Base-by-base conservation (phyloP, 2,797 vertebrate species). In the Tachyglossus aculeatus region DNA sequence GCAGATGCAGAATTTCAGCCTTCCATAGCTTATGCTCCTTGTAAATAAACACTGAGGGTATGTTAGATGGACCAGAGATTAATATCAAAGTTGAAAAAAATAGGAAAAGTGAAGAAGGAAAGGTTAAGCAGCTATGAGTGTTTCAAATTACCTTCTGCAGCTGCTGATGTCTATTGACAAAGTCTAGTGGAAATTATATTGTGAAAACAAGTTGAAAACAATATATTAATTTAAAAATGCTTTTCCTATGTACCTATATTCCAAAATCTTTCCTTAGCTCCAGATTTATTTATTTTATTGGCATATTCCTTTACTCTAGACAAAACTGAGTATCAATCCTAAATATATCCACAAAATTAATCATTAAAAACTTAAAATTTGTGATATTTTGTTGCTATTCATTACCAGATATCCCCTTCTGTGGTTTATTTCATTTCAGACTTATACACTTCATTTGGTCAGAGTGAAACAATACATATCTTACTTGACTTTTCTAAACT, bases 121-220 rank as follows among this genome's bases (percentile, higher is more conserved):
- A 75, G 61, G 39, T 58, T 59, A 71, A 82, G 56, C 21, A 59
- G 63, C 13, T 56, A 25, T 7, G 59, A 80, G 41, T 1, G 11
- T 69, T 69, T 39, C 19, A 66, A 73, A n/a, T 53, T 67, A 39
- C 72, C 12, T 14, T 68, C 65, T 73, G 43, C 10, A 22, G 36
- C 58, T 27, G 39, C 53, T 0, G 1, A 10, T 58, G 31, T 0
- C 0, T 16, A 56, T 24, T 75, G 67, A 81, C 65, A 81, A 64
- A 79, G 36, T 16, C 65, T 79, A 29, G 2, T 29, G 71, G 12
- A 63, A 9, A 58, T 64, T 63, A 60, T 74, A 66, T 64, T 67
- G 67, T 61, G 63, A 73, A 4, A 24, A 19, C 25, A 31, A 48
- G 31, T 48, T 48, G 24, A 48, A 18, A 10, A 2, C 3, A 31